Percentiles rank a stretch among this genome's conserved stretches.
phyloP scores from a whole-genome alignment of 2,113 vertebrate species.

The Phocoena phocoena region DNA sequence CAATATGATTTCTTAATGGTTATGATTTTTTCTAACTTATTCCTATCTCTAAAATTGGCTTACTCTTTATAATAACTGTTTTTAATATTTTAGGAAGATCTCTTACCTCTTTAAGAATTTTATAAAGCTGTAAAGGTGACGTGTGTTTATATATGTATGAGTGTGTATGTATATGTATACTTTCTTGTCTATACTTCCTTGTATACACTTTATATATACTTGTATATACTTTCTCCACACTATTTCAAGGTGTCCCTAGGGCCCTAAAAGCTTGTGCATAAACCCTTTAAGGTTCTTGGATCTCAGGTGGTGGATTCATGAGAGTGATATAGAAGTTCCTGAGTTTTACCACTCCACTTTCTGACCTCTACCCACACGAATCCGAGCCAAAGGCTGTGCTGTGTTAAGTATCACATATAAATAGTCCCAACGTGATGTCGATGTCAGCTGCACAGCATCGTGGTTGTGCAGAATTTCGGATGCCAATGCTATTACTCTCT shows the following conservation, averaged over 20 bases:
- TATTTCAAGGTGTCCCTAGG: background rate
- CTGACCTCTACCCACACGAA: background rate
- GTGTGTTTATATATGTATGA: background rate
- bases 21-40: background rate
- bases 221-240: background rate
- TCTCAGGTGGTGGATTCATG: background rate
- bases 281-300: background rate
- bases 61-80: background rate
- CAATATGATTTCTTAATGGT: background rate
- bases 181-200: background rate
- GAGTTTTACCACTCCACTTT: background rate
- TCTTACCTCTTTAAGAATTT: background rate
- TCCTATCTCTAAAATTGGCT: background rate
- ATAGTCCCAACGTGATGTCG: background rate
- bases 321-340: background rate
- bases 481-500: background rate
- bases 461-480: background rate
- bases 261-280: background rate
- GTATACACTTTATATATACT: background rate
- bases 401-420: background rate
- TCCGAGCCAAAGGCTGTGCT: background rate
- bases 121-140: background rate
- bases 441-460: background rate
- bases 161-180: background rate
- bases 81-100: constrained; percentile 28